Percentiles rank a stretch among this genome's conserved stretches.
Evolutionary conservation across 64 coral and sea anemone genomes (phyloP).

Genomic region (Actinia tenebrosa): DNA sequence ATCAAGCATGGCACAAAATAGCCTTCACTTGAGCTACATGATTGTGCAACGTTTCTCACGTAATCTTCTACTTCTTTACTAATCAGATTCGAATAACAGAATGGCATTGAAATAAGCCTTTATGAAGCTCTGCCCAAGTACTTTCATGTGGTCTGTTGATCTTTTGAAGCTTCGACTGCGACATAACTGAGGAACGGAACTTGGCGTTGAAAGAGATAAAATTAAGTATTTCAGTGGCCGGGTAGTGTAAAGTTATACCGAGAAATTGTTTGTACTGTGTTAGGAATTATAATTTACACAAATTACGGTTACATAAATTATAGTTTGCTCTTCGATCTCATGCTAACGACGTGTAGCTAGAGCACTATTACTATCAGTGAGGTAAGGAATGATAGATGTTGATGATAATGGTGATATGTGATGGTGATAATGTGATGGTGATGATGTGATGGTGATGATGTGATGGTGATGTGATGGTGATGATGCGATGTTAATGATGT

Average conservation of each 20-base stretch:
- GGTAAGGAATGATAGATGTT: conserved; percentile 23
- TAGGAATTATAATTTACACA: no score
- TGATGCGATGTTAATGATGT: no score
- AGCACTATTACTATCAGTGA: conserved; percentile 97
- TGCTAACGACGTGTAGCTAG: no score
- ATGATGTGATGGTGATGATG: no score
- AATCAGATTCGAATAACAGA: background rate
- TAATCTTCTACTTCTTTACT: background rate
- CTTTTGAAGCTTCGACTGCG: background rate
- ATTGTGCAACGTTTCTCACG: background rate
- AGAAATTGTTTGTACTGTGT: no score
- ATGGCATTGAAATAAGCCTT: conserved; percentile 28
- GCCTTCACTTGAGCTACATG: conserved; percentile 24
- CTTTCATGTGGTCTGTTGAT: conserved; percentile 33
- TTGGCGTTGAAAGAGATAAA: no score
- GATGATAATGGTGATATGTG: no score
- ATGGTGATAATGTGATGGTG: no score
- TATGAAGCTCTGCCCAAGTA: conserved; percentile 38
- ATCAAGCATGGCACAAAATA: conserved; percentile 35
- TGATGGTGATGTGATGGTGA: background rate
- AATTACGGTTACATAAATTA: no score
- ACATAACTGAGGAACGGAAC: background rate
- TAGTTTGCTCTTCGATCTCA: no score
- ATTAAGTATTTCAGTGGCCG: no score
- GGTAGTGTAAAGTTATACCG: no score